These are phyloP conservation scores for Zophobas atratus DNA, from an alignment of 1,140 invertebrate species.

Conservation along the genomic window DNA sequence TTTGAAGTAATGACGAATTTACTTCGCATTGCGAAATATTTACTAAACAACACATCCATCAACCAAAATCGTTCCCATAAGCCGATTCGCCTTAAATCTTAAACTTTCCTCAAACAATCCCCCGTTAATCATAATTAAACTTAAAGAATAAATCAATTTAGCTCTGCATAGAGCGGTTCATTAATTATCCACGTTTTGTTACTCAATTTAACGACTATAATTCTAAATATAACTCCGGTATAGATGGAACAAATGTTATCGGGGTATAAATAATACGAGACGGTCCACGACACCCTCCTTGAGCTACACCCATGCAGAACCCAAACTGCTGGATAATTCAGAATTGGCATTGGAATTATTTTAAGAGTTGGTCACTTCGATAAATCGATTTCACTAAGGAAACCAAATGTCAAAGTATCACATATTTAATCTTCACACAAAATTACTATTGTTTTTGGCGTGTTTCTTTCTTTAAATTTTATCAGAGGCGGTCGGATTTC, in stretches of 20 bases:
- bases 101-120: conserved; percentile 4
- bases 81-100: not conserved
- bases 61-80: conserved; percentile 4
- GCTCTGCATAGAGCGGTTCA: not conserved
- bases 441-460: conserved; percentile 13
- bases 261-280: not conserved
- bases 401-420: conserved; percentile 28
- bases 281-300: no score
- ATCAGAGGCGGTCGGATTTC: conserved; percentile 20
- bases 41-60: conserved; percentile 21
- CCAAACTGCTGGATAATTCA: conserved; percentile 21
- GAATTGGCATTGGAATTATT: conserved; percentile 36
- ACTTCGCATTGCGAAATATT: conserved; percentile 7
- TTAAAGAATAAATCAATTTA: conserved; percentile 12
- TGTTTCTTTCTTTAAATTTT: conserved; percentile 28
- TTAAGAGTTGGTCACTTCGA: conserved; percentile 19
- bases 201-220: conserved; percentile 12
- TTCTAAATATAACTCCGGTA: not conserved
- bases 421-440: conserved; percentile 25
- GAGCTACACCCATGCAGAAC: no score
- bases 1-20: conserved; percentile 28
- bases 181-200: conserved; percentile 26
- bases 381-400: conserved; percentile 26
- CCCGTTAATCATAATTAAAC: conserved; percentile 34
- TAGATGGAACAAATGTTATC: not conserved